Evolutionary conservation across 2,113 vertebrate genomes (phyloP).

Genomic region (Triplophysa siluroides): DNA sequence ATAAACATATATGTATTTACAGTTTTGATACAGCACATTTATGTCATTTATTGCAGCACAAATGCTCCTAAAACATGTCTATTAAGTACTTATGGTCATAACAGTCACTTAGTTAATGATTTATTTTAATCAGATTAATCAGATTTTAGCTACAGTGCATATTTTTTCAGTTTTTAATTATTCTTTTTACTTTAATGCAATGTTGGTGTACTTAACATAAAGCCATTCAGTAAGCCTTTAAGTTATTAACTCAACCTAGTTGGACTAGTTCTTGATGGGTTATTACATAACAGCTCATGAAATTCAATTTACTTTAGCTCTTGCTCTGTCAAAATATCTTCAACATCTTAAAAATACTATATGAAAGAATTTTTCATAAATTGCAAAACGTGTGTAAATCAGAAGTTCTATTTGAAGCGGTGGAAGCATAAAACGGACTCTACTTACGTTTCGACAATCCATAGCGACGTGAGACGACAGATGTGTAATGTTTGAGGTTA

Average conservation of each 20-base stretch:
- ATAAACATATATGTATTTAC: too few species aligned
- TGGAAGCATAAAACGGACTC: slow-evolving; percentile 15
- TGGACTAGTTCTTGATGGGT: background rate
- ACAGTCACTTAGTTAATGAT: background rate
- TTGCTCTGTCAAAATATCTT: too few species aligned
- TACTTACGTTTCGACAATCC: slow-evolving; percentile 63
- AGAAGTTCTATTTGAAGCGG: background rate
- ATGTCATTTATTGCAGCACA: background rate
- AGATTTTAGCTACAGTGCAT: background rate
- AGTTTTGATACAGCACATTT: too few species aligned
- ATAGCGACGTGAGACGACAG: slow-evolving; percentile 30
- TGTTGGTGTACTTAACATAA: background rate
- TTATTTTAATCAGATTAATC: slow-evolving; percentile 3
- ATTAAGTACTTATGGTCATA: background rate
- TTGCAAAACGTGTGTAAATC: background rate
- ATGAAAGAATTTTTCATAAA: too few species aligned
- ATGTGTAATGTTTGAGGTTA: background rate
- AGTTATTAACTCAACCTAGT: background rate
- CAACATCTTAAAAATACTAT: too few species aligned
- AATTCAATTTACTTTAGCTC: background rate
- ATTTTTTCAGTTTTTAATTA: background rate
- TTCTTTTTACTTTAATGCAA: background rate
- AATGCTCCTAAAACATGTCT: background rate
- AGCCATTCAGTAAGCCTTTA: background rate
- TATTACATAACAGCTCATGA: background rate